Conservation (phyloP, 2,888 invertebrate genomes). For the Saturnia pavonia region DNA sequence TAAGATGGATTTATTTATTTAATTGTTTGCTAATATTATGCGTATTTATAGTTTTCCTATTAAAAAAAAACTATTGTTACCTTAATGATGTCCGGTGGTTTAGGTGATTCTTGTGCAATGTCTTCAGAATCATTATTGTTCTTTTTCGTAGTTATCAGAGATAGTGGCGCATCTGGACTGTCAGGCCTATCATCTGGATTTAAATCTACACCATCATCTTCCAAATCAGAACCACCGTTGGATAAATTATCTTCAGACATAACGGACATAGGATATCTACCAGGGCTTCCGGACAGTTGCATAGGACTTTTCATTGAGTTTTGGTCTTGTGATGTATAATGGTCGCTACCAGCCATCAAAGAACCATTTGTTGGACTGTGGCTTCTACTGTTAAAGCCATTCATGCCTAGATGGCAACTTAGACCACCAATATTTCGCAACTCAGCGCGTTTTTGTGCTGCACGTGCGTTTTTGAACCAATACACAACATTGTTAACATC, state of each 20-base stretch:
- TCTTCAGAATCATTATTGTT: slow-evolving; percentile 75
- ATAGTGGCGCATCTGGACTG: slow-evolving; percentile 86
- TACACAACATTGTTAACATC: slow-evolving; percentile 98
- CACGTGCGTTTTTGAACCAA: slow-evolving; percentile 99
- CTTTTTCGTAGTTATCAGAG: slow-evolving; percentile 85
- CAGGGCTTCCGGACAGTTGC: slow-evolving; percentile 79
- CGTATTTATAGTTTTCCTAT: not conserved
- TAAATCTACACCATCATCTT: slow-evolving; percentile 84
- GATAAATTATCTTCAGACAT: slow-evolving; percentile 86
- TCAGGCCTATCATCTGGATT: slow-evolving; percentile 81
- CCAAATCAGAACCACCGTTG: slow-evolving; percentile 85
- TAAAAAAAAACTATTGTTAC: slow-evolving; percentile 39
- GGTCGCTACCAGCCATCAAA: slow-evolving; percentile 82
- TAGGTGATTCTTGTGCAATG: slow-evolving; percentile 75
- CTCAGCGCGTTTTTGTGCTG: slow-evolving; percentile 96
- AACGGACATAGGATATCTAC: slow-evolving; percentile 83
- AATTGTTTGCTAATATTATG: not conserved
- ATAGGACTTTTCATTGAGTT: slow-evolving; percentile 84
- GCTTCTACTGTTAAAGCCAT: slow-evolving; percentile 84
- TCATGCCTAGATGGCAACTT: slow-evolving; percentile 82
- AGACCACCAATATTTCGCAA: slow-evolving; percentile 84
- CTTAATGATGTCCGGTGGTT: slow-evolving; percentile 78
- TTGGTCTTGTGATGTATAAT: slow-evolving; percentile 81
- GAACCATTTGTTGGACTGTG: slow-evolving; percentile 85
- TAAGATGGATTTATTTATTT: not conserved